Percentiles rank a stretch among this genome's conserved stretches.
These are phyloP conservation scores for Cherax destructor DNA, from an alignment of 1,140 invertebrate species.

Conservation along the genomic window DNA sequence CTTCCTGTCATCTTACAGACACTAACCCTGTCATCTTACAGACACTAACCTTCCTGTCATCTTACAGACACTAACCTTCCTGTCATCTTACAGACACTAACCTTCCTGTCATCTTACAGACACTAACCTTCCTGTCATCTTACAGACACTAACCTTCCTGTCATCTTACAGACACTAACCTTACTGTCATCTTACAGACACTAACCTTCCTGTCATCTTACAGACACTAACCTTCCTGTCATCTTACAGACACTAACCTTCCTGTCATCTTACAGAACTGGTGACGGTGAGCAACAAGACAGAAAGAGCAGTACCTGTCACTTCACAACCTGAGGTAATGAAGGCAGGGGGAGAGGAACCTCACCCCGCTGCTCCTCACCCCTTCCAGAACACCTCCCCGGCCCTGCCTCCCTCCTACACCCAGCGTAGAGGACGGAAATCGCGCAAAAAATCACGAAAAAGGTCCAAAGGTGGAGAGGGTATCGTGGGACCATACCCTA, in stretches of 20 bases:
- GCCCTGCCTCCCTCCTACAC: conserved; percentile 2
- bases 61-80: too few relatives aligned
- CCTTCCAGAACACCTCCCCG: conserved; percentile 48
- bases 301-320: conserved; percentile 34
- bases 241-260: neutral
- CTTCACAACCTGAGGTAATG: neutral
- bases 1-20: too few relatives aligned
- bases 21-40: too few relatives aligned
- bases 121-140: too few relatives aligned
- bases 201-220: too few relatives aligned
- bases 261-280: conserved; percentile 11
- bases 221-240: too few relatives aligned
- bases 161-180: too few relatives aligned
- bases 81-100: too few relatives aligned
- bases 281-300: conserved; percentile 60
- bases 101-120: too few relatives aligned
- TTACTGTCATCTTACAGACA: too few relatives aligned
- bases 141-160: too few relatives aligned
- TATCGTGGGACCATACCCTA: conserved; percentile 51
- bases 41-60: too few relatives aligned
- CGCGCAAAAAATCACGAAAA: conserved; percentile 57
- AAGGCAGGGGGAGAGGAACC: neutral
- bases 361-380: neutral
- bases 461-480: conserved; percentile 44
- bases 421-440: conserved; percentile 56